Evolutionary conservation across 2,888 invertebrate species (phyloP).

Genomic region (Alloscopus bannaensis): DNA sequence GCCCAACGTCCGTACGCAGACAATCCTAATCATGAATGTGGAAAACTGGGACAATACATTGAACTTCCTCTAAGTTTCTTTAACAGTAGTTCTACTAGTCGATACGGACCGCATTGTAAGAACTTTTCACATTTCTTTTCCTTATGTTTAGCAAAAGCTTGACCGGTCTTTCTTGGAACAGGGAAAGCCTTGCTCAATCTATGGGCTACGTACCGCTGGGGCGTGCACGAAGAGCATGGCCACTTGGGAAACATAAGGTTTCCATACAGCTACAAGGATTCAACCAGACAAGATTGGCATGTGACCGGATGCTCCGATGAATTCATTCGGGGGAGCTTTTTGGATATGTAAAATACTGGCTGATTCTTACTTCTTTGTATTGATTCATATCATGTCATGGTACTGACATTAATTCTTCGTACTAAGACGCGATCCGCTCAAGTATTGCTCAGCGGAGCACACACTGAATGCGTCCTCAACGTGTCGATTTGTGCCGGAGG

Average conservation of each 20-base stretch:
- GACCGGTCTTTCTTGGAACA: slow-evolving; percentile 6
- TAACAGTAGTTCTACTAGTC: slow-evolving; percentile 16
- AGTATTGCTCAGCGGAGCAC: neutral
- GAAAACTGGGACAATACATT: slow-evolving; percentile 64
- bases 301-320: slow-evolving; percentile 66
- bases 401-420: neutral
- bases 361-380: neutral
- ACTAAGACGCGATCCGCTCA: neutral
- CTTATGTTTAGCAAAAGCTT: no score
- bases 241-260: slow-evolving; percentile 50
- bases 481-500: slow-evolving; percentile 63
- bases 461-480: neutral
- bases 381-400: neutral
- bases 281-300: slow-evolving; percentile 43
- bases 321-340: slow-evolving; percentile 53
- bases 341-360: slow-evolving; percentile 40
- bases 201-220: slow-evolving; percentile 69
- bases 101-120: slow-evolving; percentile 44
- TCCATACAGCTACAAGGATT: slow-evolving; percentile 64
- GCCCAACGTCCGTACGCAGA: slow-evolving; percentile 49
- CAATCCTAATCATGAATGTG: slow-evolving; percentile 71
- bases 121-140: no score
- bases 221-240: slow-evolving; percentile 68
- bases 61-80: slow-evolving; percentile 67
- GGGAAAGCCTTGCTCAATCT: slow-evolving; percentile 53